phyloP scores from a whole-genome alignment of 2,888 invertebrate species.

The Pammene aurita region DNA sequence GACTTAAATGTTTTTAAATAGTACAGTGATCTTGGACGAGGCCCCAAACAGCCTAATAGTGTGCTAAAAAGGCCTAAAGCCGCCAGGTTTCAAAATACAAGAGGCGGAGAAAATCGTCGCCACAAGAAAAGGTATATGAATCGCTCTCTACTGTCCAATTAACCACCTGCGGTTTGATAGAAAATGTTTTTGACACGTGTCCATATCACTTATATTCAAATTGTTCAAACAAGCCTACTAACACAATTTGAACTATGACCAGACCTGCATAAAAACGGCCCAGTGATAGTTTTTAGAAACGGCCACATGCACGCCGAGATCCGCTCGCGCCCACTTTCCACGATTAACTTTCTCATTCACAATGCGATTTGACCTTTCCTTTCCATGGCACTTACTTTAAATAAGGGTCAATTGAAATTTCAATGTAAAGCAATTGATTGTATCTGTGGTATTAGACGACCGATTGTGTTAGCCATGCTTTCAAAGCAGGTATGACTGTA shows the following conservation, averaged over 20 bases:
- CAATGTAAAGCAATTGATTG: slow-evolving; percentile 44
- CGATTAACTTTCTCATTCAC: slow-evolving; percentile 81
- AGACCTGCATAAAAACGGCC: slow-evolving; percentile 33
- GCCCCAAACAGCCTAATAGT: too few relatives aligned
- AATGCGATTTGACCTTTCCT: slow-evolving; percentile 78
- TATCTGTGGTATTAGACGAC: slow-evolving; percentile 27
- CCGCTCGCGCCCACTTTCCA: slow-evolving; percentile 77
- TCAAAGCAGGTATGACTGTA: slow-evolving; percentile 15
- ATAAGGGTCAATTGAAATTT: slow-evolving; percentile 65
- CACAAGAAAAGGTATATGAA: too few relatives aligned
- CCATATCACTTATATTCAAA: not conserved
- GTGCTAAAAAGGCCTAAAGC: not conserved
- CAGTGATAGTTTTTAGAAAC: slow-evolving; percentile 60
- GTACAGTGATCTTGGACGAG: too few relatives aligned
- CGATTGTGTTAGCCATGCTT: slow-evolving; percentile 27
- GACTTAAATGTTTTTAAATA: too few relatives aligned
- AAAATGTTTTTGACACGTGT: not conserved
- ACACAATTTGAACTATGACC: slow-evolving; percentile 36
- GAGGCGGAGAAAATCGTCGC: not conserved
- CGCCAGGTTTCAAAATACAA: not conserved
- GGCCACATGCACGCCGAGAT: slow-evolving; percentile 66
- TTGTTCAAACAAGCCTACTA: not conserved
- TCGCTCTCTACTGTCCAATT: not conserved
- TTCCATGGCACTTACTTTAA: slow-evolving; percentile 69
- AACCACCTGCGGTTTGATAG: not conserved